Base-by-base conservation (phyloP, 2,888 invertebrate species). In the Scaptomyza polygonia region DNA sequence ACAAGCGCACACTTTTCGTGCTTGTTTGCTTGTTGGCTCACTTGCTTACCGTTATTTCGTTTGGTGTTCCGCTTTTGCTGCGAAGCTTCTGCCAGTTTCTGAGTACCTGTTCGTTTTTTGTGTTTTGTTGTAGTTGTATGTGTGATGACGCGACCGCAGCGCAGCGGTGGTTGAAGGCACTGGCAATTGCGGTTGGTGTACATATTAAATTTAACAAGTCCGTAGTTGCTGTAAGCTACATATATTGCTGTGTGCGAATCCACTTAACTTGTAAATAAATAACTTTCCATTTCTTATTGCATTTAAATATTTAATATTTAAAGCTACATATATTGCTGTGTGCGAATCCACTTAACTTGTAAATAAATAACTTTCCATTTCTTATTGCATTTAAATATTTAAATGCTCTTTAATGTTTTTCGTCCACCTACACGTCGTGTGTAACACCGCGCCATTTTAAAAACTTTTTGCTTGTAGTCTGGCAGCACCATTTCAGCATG, bases 81-180 rank as follows among this genome's bases (percentile, higher is more conserved):
- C 36, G 58, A 27, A 39, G 52, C 74, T 56, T 63, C 36, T 42
- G n/a, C 30, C 29, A 32, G 47, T 65, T 72, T 59, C 85, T 84
- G 82, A 8, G 67, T 78, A 67, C 84, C 82, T 84, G 74, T 69
- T 85, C 59, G 16, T 56, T 63, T 63, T 67, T 63, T 71, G 76
- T 72, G 75, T 69, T 73, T 80, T 79, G 78, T 77, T 74, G 66
- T 80, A 72, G 75, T 72, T 77, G 77, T 74, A 66, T 78, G 77
- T 72, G 71, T 71, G 51, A 58, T 51, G 65, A 59, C 52, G 62
- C 53, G 54, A 54, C 25, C 30, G 36, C 52, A 34, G 21, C 21
- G 21, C 21, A 21, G 47, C 52, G 30, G 54, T 76, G 63, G 51
- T 45, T 30, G 29, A 39, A 25, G 11, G 11, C 12, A 25, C 3